A percentile compares a stretch with the other conserved stretches of the same genome.
Evolutionary conservation across 2,797 vertebrate species (phyloP).

Genomic region (Paguma larvata): DNA sequence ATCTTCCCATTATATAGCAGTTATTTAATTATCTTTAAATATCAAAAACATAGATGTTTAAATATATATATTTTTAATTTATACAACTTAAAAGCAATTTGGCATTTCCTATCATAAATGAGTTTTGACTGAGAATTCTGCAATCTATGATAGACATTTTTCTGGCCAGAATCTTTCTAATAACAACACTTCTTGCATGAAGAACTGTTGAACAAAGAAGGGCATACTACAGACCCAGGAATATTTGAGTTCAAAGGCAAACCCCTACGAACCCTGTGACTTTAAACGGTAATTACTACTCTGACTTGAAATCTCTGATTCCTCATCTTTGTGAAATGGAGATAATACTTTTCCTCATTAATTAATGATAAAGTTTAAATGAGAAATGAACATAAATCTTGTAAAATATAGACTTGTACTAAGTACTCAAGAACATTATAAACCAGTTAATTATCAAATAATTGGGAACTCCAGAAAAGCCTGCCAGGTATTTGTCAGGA

Average conservation of each 20-base stretch:
- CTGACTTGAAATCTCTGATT: neutral
- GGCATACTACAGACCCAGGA: too few relatives aligned
- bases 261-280: neutral
- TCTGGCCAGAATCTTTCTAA: neutral
- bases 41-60: neutral
- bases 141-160: neutral
- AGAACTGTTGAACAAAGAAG: neutral
- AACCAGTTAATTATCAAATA: neutral
- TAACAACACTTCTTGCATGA: neutral
- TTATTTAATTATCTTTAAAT: neutral
- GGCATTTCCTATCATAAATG: neutral
- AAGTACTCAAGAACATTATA: neutral
- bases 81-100: neutral
- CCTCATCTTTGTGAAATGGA: neutral
- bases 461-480: neutral
- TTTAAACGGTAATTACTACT: neutral
- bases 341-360: neutral
- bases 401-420: neutral
- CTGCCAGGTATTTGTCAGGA: neutral
- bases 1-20: neutral
- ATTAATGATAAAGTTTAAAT: neutral
- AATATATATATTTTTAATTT: neutral
- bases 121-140: neutral
- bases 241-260: neutral
- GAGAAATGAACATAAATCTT: neutral